Evolutionary conservation across 2,113 vertebrate species (phyloP).

Genomic region (Amphiprion percula): DNA sequence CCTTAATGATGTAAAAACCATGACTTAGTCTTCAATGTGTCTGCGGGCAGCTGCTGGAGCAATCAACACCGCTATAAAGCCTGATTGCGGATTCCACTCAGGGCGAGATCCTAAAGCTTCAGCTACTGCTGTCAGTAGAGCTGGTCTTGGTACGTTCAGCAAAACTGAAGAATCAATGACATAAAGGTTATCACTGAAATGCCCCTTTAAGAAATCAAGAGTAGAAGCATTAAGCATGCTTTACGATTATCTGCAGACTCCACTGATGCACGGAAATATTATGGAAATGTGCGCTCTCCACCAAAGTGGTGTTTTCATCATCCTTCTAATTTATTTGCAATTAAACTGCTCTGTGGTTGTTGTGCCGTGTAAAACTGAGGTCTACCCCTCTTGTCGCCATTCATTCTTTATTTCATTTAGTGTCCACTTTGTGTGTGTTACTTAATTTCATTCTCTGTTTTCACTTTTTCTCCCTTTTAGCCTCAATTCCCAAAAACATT

Average conservation of each 20-base stretch:
- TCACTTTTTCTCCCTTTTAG: background rate
- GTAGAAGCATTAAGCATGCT: constrained; percentile 51
- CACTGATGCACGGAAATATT: constrained; percentile 50
- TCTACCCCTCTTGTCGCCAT: background rate
- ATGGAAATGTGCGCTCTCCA: constrained; percentile 52
- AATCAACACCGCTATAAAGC: no score
- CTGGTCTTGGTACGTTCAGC: no score
- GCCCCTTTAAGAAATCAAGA: constrained; percentile 47
- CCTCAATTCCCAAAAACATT: background rate
- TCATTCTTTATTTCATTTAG: background rate
- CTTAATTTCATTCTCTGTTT: background rate
- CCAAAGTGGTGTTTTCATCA: constrained; percentile 52
- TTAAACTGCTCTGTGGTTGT: constrained; percentile 33
- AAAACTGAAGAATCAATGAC: constrained; percentile 41
- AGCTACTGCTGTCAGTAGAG: no score
- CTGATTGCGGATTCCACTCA: no score
- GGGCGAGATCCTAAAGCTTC: no score
- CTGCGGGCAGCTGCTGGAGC: no score
- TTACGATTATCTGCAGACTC: constrained; percentile 56
- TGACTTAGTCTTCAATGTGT: background rate
- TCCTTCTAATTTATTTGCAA: constrained; percentile 54
- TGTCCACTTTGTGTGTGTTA: background rate
- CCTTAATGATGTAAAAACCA: no score
- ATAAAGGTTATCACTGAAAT: constrained; percentile 52
- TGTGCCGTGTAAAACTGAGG: constrained; percentile 11